Evolutionary conservation across 2,113 vertebrate genomes (phyloP).

Genomic region (Notothenia rossii): DNA sequence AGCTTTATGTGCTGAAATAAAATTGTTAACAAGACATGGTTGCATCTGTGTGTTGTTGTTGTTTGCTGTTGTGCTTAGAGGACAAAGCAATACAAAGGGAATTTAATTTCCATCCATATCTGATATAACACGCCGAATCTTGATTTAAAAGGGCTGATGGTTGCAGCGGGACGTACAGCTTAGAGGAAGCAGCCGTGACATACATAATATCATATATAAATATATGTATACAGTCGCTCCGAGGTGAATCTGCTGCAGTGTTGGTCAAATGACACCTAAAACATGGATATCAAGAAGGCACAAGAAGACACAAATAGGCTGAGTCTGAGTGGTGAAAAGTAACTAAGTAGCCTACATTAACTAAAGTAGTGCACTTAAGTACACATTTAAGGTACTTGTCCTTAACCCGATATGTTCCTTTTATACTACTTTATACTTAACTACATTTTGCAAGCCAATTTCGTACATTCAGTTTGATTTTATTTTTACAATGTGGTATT

Average conservation of each 20-base stretch:
- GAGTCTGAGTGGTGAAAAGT: too few relatives aligned
- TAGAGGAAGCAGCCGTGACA: not conserved
- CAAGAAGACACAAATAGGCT: not conserved
- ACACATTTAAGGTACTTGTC: too few relatives aligned
- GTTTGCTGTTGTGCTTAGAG: conserved; percentile 6
- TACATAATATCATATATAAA: not conserved
- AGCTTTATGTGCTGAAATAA: conserved; percentile 63
- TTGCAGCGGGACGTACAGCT: not conserved
- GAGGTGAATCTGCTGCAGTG: not conserved
- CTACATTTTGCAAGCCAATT: too few relatives aligned
- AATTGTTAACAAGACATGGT: conserved; percentile 18
- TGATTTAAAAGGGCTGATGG: conserved; percentile 15
- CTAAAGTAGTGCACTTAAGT: too few relatives aligned
- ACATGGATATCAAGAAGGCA: not conserved
- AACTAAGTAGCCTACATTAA: too few relatives aligned
- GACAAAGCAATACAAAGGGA: not conserved
- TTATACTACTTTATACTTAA: too few relatives aligned
- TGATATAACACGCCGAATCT: not conserved
- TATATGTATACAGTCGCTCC: too few relatives aligned
- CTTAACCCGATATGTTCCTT: too few relatives aligned
- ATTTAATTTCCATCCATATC: not conserved
- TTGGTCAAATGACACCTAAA: not conserved
- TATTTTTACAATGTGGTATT: too few relatives aligned
- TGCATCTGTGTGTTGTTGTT: not conserved
- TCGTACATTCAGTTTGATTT: too few relatives aligned